Conservation (phyloP, 2,113 vertebrate genomes). For the Corydoras sp. region DNA sequence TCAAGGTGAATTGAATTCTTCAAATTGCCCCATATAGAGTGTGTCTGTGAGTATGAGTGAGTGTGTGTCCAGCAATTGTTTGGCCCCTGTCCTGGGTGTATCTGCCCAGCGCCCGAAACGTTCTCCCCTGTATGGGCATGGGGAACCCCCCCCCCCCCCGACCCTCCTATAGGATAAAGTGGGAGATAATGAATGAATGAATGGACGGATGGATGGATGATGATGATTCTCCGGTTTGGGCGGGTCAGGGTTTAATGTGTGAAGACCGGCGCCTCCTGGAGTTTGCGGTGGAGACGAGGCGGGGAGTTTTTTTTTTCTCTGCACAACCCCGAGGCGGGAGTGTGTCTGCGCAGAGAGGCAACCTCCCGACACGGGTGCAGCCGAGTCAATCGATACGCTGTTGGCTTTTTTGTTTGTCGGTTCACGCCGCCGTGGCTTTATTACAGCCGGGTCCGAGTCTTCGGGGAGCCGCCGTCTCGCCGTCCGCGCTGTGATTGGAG, state of each 20-base stretch:
- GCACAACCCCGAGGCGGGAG: conserved; percentile 47
- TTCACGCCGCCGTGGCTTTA: conserved; percentile 68
- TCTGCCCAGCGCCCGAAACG: too few species aligned
- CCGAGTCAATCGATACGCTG: conserved; percentile 70
- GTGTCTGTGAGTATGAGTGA: too few species aligned
- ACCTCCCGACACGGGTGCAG: conserved; percentile 62
- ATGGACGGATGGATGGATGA: too few species aligned
- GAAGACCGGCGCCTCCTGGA: conserved; percentile 16
- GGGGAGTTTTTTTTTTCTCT: conserved; percentile 24
- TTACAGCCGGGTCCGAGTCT: conserved; percentile 67
- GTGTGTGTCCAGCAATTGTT: too few species aligned
- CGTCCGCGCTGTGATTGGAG: conserved; percentile 51
- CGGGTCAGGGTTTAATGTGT: conserved; percentile 39
- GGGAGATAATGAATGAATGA: background rate
- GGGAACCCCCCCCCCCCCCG: background rate
- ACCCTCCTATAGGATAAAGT: background rate
- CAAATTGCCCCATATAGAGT: too few species aligned
- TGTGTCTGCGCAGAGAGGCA: conserved; percentile 57
- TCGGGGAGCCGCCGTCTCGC: conserved; percentile 59
- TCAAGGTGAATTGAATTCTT: too few species aligned
- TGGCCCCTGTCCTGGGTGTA: too few species aligned
- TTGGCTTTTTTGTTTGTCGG: conserved; percentile 74
- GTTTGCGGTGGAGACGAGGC: conserved; percentile 26
- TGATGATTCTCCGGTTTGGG: background rate
- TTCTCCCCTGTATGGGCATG: too few species aligned